phyloP scores from a whole-genome alignment of 2,888 invertebrate species.

The Liopterus haemorrhoidalis region DNA sequence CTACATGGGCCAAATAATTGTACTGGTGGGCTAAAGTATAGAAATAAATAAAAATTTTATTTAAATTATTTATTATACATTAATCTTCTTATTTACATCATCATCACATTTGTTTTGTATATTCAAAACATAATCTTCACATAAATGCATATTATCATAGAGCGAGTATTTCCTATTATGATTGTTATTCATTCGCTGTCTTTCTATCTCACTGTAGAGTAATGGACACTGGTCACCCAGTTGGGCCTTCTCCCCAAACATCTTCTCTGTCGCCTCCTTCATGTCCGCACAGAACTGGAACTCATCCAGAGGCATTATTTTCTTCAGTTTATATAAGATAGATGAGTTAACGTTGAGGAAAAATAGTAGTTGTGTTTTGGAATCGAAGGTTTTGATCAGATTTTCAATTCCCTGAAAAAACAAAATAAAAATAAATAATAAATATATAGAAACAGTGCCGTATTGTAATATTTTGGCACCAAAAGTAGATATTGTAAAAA shows the following conservation, averaged over 20 bases:
- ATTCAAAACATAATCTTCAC: constrained; percentile 4
- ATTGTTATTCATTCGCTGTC: background rate
- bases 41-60: constrained; percentile 10
- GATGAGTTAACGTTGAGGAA: constrained; percentile 45
- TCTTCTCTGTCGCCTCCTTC: constrained; percentile 7
- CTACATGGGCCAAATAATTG: too few species aligned
- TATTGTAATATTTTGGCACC: background rate
- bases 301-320: constrained; percentile 15
- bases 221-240: constrained; percentile 9
- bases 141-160: constrained; percentile 18
- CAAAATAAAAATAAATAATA: constrained; percentile 10
- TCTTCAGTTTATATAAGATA: constrained; percentile 36
- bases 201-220: constrained; percentile 12
- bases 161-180: constrained; percentile 13
- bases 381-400: constrained; percentile 52
- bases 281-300: constrained; percentile 18
- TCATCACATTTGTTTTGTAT: constrained; percentile 9
- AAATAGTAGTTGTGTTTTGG: constrained; percentile 48
- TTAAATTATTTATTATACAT: constrained; percentile 7
- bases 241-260: constrained; percentile 15
- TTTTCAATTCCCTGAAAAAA: constrained; percentile 53
- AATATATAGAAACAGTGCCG: constrained; percentile 4
- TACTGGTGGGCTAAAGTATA: too few species aligned
- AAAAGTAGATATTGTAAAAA: too few species aligned
- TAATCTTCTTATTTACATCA: constrained; percentile 1